Base-by-base conservation (phyloP, 1,140 invertebrate genomes). In the Drosophila repleta region DNA sequence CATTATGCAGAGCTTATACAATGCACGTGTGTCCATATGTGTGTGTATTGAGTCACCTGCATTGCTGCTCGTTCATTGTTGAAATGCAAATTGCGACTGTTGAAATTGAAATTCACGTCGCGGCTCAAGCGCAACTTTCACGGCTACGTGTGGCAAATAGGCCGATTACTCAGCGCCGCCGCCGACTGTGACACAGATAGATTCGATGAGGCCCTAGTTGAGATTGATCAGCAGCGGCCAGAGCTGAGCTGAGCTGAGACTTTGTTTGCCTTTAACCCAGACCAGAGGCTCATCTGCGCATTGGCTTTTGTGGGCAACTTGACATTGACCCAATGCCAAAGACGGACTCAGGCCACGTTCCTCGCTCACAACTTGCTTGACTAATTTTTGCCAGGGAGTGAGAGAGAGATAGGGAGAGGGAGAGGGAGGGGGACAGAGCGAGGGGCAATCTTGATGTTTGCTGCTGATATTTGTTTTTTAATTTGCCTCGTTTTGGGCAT, bases 261-360 rank as follows among this genome's bases (percentile, higher is more conserved):
- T n/a, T n/a, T n/a, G n/a, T 21, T 39, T 48, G 7, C 13, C 13
- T 24, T 41, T 74, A 64, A 70, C 65, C 79, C 78, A 79, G 66
- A n/a, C n/a, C 75, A 68, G 66, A 63, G 45, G 61, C 11, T 35
- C 32, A 35, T 35, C 10, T 35, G 6, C 3, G 32, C 8, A 45
- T 62, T 52, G 37, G 41, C 2, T 18, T 56, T 45, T 76, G 76
- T 76, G 81, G 81, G 85, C 79, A 75, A 82, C 82, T 87, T 87
- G 82, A 87, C 82, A 87, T 87, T 87, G 82, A 87, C 82, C 82
- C 83, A 87, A 87, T 79, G 82, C 79, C 67, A 74, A 63, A 75
- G 62, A 72, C 75, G 62, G 65, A 80, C 52, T 65, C 74, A 70
- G 72, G 21, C 67, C 76, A 80, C 81, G 69, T 46, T 32, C 26